Conservation (phyloP, 2,888 invertebrate genomes). For the Rotaria macrura region DNA sequence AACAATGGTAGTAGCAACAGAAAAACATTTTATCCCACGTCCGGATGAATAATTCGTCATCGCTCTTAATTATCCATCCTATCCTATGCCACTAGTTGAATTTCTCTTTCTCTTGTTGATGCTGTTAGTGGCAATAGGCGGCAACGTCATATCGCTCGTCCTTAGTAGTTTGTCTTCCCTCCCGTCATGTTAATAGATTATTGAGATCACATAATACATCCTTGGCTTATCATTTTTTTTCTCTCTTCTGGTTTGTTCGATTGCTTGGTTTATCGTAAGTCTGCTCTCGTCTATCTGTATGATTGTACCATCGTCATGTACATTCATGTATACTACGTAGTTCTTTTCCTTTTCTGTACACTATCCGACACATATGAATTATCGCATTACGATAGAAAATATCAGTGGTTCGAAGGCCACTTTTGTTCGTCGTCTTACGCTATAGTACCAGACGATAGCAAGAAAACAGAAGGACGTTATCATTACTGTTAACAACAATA, state of each 20-base stretch:
- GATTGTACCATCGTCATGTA: not conserved
- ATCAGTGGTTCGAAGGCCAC: not conserved
- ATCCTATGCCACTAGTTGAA: not conserved
- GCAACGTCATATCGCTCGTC: not conserved
- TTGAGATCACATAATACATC: not conserved
- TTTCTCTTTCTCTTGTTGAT: not conserved
- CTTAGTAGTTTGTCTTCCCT: not conserved
- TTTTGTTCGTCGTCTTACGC: not conserved
- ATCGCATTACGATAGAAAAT: not conserved
- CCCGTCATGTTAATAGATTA: not conserved
- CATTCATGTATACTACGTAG: not conserved
- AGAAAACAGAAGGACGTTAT: not conserved
- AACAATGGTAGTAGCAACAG: not conserved
- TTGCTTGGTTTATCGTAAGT: not conserved
- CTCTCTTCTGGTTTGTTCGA: not conserved
- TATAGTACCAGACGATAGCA: not conserved
- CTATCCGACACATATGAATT: not conserved
- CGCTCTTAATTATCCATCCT: not conserved
- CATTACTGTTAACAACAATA: not conserved
- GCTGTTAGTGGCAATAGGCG: not conserved
- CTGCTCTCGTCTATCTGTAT: not conserved
- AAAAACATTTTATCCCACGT: not conserved
- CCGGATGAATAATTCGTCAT: not conserved
- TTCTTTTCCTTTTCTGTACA: not conserved
- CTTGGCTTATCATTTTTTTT: not conserved